phyloP scores from a whole-genome alignment of 2,797 vertebrate species.

The Poeciliopsis gracilis region DNA sequence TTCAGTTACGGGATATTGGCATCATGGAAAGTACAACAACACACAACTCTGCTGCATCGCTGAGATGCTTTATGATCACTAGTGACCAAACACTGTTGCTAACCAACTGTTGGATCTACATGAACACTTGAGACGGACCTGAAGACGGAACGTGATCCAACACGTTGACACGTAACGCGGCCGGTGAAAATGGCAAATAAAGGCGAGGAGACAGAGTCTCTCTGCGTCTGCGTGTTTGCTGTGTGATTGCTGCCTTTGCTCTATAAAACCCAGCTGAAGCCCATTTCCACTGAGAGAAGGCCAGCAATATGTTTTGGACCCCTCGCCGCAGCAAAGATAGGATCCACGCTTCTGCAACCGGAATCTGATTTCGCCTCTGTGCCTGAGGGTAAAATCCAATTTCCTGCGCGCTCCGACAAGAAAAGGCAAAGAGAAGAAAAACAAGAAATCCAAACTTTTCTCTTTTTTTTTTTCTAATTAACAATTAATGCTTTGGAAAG shows the following conservation, averaged over 20 bases:
- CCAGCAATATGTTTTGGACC: constrained; percentile 72
- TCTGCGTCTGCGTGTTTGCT: not conserved
- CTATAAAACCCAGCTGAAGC: constrained; percentile 50
- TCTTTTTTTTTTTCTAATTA: constrained; percentile 40
- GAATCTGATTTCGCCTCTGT: constrained; percentile 70
- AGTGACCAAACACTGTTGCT: not conserved
- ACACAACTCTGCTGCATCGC: not conserved
- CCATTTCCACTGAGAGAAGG: constrained; percentile 58
- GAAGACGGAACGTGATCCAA: not conserved
- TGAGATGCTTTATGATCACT: not conserved
- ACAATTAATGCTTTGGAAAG: constrained; percentile 58
- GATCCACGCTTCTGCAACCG: constrained; percentile 60
- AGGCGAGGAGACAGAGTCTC: not conserved
- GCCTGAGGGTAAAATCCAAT: constrained; percentile 74
- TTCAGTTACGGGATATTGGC: not conserved
- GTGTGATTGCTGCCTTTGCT: constrained; percentile 43
- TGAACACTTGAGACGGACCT: not conserved
- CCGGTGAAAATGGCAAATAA: not conserved
- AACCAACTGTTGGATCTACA: not conserved
- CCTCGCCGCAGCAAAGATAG: constrained; percentile 68
- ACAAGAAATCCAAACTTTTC: constrained; percentile 47
- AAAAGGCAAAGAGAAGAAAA: constrained; percentile 44
- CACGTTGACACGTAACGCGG: too few relatives aligned
- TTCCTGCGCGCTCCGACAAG: constrained; percentile 55
- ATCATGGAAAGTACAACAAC: not conserved